Percentiles rank a stretch among this genome's conserved stretches.
Conservation (phyloP, 1,140 invertebrate genomes). For the Aphelenchoides avenae region DNA sequence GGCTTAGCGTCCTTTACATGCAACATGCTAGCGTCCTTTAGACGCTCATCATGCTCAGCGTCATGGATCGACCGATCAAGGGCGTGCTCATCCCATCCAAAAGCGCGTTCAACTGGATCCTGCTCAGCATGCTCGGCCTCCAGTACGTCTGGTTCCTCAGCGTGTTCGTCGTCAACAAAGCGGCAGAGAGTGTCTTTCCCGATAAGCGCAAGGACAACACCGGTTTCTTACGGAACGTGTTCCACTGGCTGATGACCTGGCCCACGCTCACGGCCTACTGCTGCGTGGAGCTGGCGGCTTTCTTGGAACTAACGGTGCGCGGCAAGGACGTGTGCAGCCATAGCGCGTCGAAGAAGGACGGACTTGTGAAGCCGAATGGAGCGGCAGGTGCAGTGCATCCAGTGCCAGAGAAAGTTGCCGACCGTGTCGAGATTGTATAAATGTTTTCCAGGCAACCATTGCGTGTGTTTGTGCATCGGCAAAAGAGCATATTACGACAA, state of each 20-base stretch:
- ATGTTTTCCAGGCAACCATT: no score
- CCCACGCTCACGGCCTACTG: slow-evolving; percentile 44
- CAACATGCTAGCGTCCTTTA: no score
- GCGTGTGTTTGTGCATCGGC: no score
- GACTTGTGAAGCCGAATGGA: slow-evolving; percentile 15
- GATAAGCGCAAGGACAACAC: slow-evolving; percentile 38
- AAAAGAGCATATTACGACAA: no score
- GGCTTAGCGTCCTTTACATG: no score
- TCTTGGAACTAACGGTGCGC: slow-evolving; percentile 40
- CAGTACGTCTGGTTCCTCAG: slow-evolving; percentile 45
- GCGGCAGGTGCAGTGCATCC: neutral
- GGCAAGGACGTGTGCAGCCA: slow-evolving; percentile 48
- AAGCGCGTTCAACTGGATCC: slow-evolving; percentile 27
- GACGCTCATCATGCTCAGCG: slow-evolving; percentile 22
- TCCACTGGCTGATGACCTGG: slow-evolving; percentile 41
- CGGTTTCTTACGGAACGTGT: slow-evolving; percentile 39
- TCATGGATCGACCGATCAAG: slow-evolving; percentile 13
- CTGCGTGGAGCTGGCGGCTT: slow-evolving; percentile 42
- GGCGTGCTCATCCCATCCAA: slow-evolving; percentile 33
- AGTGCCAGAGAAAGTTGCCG: neutral
- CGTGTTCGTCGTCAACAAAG: slow-evolving; percentile 44
- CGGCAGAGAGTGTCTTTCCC: slow-evolving; percentile 43
- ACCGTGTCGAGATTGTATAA: no score
- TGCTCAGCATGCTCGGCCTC: slow-evolving; percentile 34
- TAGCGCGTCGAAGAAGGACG: slow-evolving; percentile 46